Percentiles rank a stretch among this genome's conserved stretches.
These are phyloP conservation scores for Echeneis naucrates DNA, from an alignment of 2,797 vertebrate genomes.

Conservation along the genomic window DNA sequence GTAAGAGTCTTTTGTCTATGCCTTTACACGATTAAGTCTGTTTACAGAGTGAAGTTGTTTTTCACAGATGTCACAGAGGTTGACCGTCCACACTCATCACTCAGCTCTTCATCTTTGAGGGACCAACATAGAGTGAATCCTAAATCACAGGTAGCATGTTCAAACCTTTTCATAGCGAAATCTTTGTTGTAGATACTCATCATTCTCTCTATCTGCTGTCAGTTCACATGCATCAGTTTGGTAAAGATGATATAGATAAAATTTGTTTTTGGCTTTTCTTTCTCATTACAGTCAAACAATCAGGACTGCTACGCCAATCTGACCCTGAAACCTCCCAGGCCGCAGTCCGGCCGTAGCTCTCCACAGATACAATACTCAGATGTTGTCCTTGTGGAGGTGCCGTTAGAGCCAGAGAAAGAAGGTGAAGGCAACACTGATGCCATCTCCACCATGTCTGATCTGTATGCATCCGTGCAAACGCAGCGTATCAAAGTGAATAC, in stretches of 20 bases:
- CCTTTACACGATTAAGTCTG: slow-evolving; percentile 1
- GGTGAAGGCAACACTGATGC: slow-evolving; percentile 48
- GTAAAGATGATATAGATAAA: neutral
- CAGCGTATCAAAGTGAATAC: slow-evolving; percentile 69
- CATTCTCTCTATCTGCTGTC: neutral
- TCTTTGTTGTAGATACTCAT: neutral
- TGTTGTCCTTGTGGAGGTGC: slow-evolving; percentile 44
- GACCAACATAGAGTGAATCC: slow-evolving; percentile 38
- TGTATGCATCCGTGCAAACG: slow-evolving; percentile 83
- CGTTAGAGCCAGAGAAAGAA: slow-evolving; percentile 38
- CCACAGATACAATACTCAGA: slow-evolving; percentile 74
- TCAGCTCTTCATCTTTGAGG: slow-evolving; percentile 44
- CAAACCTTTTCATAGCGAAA: neutral
- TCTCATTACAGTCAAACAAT: slow-evolving; percentile 44
- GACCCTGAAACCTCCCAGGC: slow-evolving; percentile 74
- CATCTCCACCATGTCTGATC: slow-evolving; percentile 70
- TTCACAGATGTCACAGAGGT: slow-evolving; percentile 38
- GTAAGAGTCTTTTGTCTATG: slow-evolving; percentile 53
- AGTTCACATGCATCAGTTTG: neutral
- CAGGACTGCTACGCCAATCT: slow-evolving; percentile 84
- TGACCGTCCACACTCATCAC: slow-evolving; percentile 24
- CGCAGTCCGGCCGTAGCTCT: slow-evolving; percentile 62
- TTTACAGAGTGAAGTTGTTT: slow-evolving; percentile 25
- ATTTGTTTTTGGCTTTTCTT: slow-evolving; percentile 13
- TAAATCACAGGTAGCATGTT: slow-evolving; percentile 60